phyloP scores from a whole-genome alignment of 2,888 invertebrate species.

The Aromia moschata region DNA sequence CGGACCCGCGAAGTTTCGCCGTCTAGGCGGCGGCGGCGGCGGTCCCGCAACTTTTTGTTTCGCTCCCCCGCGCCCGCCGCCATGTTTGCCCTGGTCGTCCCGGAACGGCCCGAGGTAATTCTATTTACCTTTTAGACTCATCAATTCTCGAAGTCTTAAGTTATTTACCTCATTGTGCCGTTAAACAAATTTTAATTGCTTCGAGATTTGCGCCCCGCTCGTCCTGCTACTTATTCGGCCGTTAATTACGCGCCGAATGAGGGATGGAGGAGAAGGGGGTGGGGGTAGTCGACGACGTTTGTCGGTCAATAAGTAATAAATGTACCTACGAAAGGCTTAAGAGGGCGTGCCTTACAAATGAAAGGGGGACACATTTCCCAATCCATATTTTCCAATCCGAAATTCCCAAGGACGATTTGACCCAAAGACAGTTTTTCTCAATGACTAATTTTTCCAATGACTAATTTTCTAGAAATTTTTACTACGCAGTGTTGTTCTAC shows the following conservation, averaged over 20 bases:
- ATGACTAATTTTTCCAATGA: no score
- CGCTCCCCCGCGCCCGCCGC: constrained; percentile 16
- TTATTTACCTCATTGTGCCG: constrained; percentile 36
- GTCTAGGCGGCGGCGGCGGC: constrained; percentile 10
- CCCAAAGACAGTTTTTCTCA: no score
- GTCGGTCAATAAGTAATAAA: no score
- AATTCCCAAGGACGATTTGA: no score
- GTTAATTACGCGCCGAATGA: constrained; percentile 14
- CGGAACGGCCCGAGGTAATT: constrained; percentile 48
- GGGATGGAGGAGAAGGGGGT: no score
- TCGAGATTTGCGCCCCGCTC: constrained; percentile 21
- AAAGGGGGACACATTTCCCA: no score
- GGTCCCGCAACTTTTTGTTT: constrained; percentile 21
- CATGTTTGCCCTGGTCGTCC: constrained; percentile 43
- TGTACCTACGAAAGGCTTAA: no score
- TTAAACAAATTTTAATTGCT: constrained; percentile 35
- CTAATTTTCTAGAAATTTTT: no score
- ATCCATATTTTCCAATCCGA: no score
- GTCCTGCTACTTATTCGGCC: constrained; percentile 11
- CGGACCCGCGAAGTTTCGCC: constrained; percentile 12
- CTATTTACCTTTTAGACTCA: constrained; percentile 49
- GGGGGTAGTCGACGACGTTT: no score
- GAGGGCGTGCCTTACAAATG: no score
- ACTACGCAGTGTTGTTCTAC: no score
- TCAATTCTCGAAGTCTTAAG: constrained; percentile 40